Evolutionary conservation across 1,140 invertebrate genomes (phyloP).

Genomic region (Trichoplusia ni): DNA sequence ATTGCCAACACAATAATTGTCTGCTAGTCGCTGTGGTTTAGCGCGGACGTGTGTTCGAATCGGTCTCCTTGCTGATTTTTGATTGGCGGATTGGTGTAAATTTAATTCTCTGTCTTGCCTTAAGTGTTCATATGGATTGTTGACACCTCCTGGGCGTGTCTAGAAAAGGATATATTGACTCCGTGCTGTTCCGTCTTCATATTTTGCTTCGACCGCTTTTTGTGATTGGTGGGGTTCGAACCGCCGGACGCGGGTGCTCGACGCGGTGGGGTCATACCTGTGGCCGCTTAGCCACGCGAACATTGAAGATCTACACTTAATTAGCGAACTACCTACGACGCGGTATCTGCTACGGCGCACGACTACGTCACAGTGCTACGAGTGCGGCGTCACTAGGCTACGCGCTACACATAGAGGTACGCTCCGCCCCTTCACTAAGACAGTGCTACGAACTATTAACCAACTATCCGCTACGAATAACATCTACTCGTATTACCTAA

Average conservation of each 20-base stretch:
- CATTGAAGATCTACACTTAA: not conserved
- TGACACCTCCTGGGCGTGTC: not conserved
- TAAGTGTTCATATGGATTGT: not conserved
- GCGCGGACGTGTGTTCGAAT: not conserved
- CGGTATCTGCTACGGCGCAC: not conserved
- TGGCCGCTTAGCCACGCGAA: not conserved
- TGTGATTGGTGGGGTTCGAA: not conserved
- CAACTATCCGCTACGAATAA: too few relatives aligned
- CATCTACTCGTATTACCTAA: too few relatives aligned
- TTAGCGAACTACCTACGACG: not conserved
- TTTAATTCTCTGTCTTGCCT: not conserved
- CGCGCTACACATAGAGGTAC: not conserved
- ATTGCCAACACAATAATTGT: too few relatives aligned
- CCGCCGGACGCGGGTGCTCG: not conserved
- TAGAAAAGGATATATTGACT: not conserved
- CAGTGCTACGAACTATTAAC: too few relatives aligned
- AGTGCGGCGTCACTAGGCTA: not conserved
- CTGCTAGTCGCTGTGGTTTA: not conserved
- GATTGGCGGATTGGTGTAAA: not conserved
- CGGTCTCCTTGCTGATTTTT: not conserved
- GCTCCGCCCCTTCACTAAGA: not conserved
- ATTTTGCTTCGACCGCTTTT: not conserved
- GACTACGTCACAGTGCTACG: not conserved
- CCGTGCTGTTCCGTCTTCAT: not conserved
- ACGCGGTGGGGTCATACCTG: not conserved